These are phyloP conservation scores for Myiagra hebetior DNA, from an alignment of 2,113 vertebrate genomes.

Conservation along the genomic window DNA sequence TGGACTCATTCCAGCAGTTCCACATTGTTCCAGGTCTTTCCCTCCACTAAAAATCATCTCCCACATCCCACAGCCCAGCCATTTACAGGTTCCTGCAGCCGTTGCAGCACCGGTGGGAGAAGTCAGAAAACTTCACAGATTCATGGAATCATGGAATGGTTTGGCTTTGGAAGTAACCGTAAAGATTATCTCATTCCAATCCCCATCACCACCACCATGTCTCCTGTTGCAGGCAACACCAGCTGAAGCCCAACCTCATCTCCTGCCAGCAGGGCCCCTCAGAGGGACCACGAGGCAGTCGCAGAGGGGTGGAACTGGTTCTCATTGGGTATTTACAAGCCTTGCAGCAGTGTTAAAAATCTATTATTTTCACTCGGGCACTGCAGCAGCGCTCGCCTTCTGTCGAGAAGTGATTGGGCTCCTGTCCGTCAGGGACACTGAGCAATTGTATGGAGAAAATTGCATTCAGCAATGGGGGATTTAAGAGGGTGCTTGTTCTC, in stretches of 20 bases:
- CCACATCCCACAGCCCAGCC: neutral
- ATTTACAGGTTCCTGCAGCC: neutral
- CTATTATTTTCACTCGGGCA: slow-evolving; percentile 33
- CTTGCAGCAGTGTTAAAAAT: slow-evolving; percentile 45
- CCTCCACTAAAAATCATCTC: neutral
- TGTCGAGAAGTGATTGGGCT: slow-evolving; percentile 67
- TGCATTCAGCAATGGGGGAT: slow-evolving; percentile 68
- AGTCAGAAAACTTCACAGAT: neutral
- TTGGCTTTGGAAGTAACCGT: neutral
- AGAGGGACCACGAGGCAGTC: fast-evolving
- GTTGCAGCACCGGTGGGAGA: neutral
- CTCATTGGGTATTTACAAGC: neutral
- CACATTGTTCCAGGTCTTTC: neutral
- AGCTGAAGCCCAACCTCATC: neutral
- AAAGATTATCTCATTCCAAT: neutral
- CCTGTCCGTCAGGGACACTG: slow-evolving; percentile 66
- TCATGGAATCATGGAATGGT: fast-evolving
- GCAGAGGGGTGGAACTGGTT: neutral
- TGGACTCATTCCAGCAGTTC: neutral
- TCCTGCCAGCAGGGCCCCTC: neutral
- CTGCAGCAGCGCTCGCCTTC: slow-evolving; percentile 55
- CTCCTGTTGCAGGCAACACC: neutral
- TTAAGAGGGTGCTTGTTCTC: slow-evolving; percentile 66
- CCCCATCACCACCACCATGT: fast-evolving
- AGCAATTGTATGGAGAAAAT: slow-evolving; percentile 72